These are phyloP conservation scores for Campodea augens DNA, from an alignment of 1,140 invertebrate species.

Conservation along the genomic window DNA sequence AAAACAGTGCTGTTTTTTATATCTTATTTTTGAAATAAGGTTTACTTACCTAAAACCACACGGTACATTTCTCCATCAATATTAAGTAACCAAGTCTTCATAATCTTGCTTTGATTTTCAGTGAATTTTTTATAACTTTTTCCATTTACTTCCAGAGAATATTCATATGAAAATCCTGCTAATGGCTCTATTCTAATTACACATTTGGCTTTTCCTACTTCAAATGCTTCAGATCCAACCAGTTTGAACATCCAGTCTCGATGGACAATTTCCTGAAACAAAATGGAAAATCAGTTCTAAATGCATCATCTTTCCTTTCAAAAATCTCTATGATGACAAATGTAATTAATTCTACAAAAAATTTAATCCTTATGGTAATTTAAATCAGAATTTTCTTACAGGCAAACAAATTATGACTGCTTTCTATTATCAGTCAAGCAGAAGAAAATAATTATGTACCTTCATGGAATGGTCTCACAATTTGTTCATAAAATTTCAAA, in stretches of 20 bases:
- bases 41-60: conserved; percentile 44
- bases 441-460: too few relatives aligned
- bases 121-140: conserved; percentile 54
- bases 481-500: too few relatives aligned
- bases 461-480: too few relatives aligned
- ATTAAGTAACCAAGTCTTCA: conserved; percentile 37
- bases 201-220: conserved; percentile 31
- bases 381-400: too few relatives aligned
- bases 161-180: conserved; percentile 59
- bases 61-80: conserved; percentile 28
- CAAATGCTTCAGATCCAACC: conserved; percentile 48
- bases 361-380: too few relatives aligned
- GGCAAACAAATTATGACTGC: too few relatives aligned
- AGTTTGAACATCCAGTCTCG: conserved; percentile 78
- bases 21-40: conserved; percentile 2
- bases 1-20: too few relatives aligned
- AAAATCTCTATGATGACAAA: too few relatives aligned
- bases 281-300: too few relatives aligned
- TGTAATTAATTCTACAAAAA: too few relatives aligned
- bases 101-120: conserved; percentile 49
- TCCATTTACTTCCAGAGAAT: conserved; percentile 50
- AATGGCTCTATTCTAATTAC: conserved; percentile 48
- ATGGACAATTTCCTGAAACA: conserved; percentile 53
- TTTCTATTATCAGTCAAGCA: too few relatives aligned
- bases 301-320: too few relatives aligned